Evolutionary conservation across 2,113 vertebrate species (phyloP).

Genomic region (Eleginops maclovinus): DNA sequence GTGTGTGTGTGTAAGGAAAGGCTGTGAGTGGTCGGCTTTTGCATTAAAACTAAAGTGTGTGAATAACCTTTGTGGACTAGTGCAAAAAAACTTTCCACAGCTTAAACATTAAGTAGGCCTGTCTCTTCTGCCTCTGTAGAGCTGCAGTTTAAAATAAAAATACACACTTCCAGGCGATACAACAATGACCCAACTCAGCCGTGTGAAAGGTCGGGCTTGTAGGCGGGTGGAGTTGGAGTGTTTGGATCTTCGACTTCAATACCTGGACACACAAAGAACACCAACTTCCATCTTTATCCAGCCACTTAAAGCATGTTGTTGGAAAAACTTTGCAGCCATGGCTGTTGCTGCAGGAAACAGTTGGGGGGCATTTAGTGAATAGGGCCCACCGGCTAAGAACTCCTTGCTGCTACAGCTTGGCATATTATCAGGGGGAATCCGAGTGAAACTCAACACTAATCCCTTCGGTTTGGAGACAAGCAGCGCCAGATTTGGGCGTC

Average conservation of each 20-base stretch:
- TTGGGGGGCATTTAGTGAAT: slow-evolving; percentile 45
- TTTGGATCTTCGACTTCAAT: slow-evolving; percentile 20
- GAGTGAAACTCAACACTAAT: slow-evolving; percentile 75
- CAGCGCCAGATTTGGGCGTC: slow-evolving; percentile 67
- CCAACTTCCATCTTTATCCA: slow-evolving; percentile 31
- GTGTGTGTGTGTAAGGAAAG: slow-evolving; percentile 3
- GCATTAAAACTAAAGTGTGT: slow-evolving; percentile 62
- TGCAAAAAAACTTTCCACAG: slow-evolving; percentile 58
- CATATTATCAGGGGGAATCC: slow-evolving; percentile 72
- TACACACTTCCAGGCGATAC: slow-evolving; percentile 40
- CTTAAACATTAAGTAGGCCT: slow-evolving; percentile 49
- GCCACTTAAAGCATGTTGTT: slow-evolving; percentile 35
- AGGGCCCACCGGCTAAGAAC: slow-evolving; percentile 52
- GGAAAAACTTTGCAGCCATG: slow-evolving; percentile 36
- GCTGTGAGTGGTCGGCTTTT: slow-evolving; percentile 46
- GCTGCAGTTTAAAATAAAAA: slow-evolving; percentile 48
- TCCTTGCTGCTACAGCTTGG: slow-evolving; percentile 56
- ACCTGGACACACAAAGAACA: slow-evolving; percentile 24
- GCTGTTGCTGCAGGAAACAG: slow-evolving; percentile 18
- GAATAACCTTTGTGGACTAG: slow-evolving; percentile 67
- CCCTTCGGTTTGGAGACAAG: slow-evolving; percentile 75
- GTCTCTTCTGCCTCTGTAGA: slow-evolving; percentile 32
- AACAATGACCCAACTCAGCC: slow-evolving; percentile 37
- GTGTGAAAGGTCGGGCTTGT: slow-evolving; percentile 15
- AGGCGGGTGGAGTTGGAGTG: slow-evolving; percentile 1